These are phyloP conservation scores for Apodemia mormo DNA, from an alignment of 2,888 invertebrate species.

Conservation along the genomic window DNA sequence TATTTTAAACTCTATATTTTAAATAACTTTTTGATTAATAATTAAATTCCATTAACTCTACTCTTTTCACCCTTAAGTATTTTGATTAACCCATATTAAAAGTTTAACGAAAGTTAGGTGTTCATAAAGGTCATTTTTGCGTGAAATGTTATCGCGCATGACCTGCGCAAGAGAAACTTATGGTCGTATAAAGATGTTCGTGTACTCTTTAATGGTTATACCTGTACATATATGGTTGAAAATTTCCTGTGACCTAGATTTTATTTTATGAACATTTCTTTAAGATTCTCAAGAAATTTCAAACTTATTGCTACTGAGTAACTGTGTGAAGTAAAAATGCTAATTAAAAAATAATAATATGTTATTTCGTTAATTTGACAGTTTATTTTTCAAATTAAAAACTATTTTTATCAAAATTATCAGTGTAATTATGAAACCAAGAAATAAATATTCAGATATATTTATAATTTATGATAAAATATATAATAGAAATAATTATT, in stretches of 20 bases:
- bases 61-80: slow-evolving; percentile 34
- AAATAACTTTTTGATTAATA: slow-evolving; percentile 12
- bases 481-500: no score
- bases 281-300: slow-evolving; percentile 21
- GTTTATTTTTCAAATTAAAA: no score
- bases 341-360: no score
- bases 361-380: no score
- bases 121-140: slow-evolving; percentile 48
- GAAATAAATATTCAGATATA: no score
- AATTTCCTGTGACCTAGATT: slow-evolving; percentile 67
- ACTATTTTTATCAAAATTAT: no score
- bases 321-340: no score
- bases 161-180: slow-evolving; percentile 67
- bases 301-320: no score
- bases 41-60: slow-evolving; percentile 25
- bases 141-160: slow-evolving; percentile 58
- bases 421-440: no score
- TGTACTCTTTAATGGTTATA: slow-evolving; percentile 31
- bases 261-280: slow-evolving; percentile 43
- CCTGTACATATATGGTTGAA: slow-evolving; percentile 46
- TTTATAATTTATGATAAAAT: no score
- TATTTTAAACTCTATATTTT: neutral
- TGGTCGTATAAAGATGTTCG: slow-evolving; percentile 25
- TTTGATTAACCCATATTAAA: slow-evolving; percentile 46
- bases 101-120: slow-evolving; percentile 50